A percentile compares a stretch with the other conserved stretches of the same genome.
These are phyloP conservation scores for Tapirus indicus DNA, from an alignment of 2,797 vertebrate species.

Conservation along the genomic window DNA sequence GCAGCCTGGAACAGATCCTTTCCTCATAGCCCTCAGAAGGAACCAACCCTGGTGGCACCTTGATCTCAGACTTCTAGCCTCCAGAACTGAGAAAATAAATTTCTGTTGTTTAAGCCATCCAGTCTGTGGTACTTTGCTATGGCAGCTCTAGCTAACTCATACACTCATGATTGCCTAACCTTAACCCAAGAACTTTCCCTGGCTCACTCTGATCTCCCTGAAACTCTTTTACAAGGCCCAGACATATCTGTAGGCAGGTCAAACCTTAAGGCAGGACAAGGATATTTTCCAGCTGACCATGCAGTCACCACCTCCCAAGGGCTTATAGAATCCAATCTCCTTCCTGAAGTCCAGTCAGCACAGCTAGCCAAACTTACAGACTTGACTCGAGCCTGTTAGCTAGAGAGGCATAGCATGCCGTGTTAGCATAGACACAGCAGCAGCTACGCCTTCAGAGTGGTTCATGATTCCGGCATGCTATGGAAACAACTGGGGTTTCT, in stretches of 20 bases:
- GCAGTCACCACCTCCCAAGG: neutral
- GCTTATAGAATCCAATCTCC: neutral
- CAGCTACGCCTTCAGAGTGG: neutral
- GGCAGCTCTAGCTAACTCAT: neutral
- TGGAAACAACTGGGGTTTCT: neutral
- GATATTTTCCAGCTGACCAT: neutral
- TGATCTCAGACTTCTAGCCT: neutral
- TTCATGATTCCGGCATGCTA: neutral
- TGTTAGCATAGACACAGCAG: neutral
- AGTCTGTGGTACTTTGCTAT: neutral
- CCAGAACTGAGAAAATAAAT: neutral
- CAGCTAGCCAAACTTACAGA: neutral
- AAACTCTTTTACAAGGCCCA: neutral
- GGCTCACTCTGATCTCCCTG: neutral
- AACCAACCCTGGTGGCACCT: neutral
- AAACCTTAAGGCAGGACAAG: neutral
- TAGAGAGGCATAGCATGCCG: neutral
- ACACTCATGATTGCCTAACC: neutral
- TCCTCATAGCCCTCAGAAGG: neutral
- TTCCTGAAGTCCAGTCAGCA: neutral
- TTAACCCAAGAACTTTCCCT: too few species aligned
- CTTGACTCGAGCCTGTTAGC: neutral
- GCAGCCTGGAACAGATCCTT: neutral
- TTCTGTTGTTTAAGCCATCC: neutral
- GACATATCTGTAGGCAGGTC: neutral